Base-by-base conservation (phyloP, 2,888 invertebrate genomes). In the Marasmarcha lunaedactyla region DNA sequence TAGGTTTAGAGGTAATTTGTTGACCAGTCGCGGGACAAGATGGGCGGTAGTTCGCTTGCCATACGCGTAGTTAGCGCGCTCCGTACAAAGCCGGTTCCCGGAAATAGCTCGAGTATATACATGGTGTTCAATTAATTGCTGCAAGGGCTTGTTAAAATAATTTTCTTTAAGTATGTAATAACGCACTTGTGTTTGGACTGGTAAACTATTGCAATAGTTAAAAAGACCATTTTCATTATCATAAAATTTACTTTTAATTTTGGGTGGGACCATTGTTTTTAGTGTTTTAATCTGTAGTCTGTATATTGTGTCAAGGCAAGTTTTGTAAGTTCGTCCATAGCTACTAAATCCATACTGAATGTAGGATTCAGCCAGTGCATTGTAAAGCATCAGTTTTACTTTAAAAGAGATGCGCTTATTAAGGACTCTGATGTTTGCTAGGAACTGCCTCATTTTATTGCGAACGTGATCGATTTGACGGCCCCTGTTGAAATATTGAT, bases 301-400 rank as follows among this genome's bases (percentile, higher is more conserved):
- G 11, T 33, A 33, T 33, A 33, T 33, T 33, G 7, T 6, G 11
- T 33, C 4, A n/a, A 33, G n/a, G 11, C 3, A 33, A 4, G 33
- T 33, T 7, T 6, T 9, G 11, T n/a, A 33, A n/a, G 33, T 33
- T 6, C 15, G 10, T 12, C 35, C 35, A 12, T 14, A 35, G 13
- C 35, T 15, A 15, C 15, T 35, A 10, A 35, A 15, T 15, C 35
- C 35, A 35, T 35, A 35, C 15, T 15, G 35, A 10, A 35, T 15
- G 3, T 35, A 15, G 10, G 35, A 35, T 7, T 35, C 35, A 35
- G 35, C 35, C 10, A 35, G 15, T 14, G 35, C 2, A 15, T 35
- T 14, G 12, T 35, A 35, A 10, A 35, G 12, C 15, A 35, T 35
- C 13, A 35, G 10, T 15, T 35, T 35, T 12, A 35, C 15, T 15